A percentile compares a stretch with the other conserved stretches of the same genome.
Evolutionary conservation across 2,888 invertebrate genomes (phyloP).

Genomic region (Amorpha juglandis): DNA sequence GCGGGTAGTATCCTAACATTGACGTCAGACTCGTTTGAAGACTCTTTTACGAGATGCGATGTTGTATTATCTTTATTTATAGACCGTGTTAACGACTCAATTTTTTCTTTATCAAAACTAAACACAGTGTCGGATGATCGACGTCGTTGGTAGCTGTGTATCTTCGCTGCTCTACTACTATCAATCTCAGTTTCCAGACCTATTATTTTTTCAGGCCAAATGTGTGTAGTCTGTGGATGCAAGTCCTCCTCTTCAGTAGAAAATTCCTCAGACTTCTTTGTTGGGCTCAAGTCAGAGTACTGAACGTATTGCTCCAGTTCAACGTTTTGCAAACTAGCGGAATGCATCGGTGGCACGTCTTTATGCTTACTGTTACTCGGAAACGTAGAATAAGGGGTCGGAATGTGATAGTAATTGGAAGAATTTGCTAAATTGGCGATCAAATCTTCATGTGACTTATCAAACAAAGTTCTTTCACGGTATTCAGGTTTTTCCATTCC

Average conservation of each 20-base stretch:
- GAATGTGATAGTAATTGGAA: slow-evolving; percentile 82
- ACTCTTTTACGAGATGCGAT: slow-evolving; percentile 76
- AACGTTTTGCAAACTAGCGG: slow-evolving; percentile 88
- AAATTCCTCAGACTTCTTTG: slow-evolving; percentile 73
- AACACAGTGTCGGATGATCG: slow-evolving; percentile 90
- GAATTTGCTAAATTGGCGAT: slow-evolving; percentile 79
- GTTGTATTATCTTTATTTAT: slow-evolving; percentile 70
- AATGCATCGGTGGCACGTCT: slow-evolving; percentile 85
- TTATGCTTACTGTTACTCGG: slow-evolving; percentile 85
- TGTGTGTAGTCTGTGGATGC: slow-evolving; percentile 75
- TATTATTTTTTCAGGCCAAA: slow-evolving; percentile 83
- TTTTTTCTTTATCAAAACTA: slow-evolving; percentile 90
- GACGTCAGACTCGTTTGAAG: slow-evolving; percentile 81
- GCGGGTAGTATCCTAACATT: slow-evolving; percentile 78
- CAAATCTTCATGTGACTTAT: slow-evolving; percentile 85
- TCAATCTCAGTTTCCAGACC: slow-evolving; percentile 81
- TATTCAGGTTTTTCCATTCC: slow-evolving; percentile 76
- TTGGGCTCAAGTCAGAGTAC: slow-evolving; percentile 66
- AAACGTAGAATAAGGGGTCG: slow-evolving; percentile 86
- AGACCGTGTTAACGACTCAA: slow-evolving; percentile 87
- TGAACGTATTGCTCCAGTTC: slow-evolving; percentile 86
- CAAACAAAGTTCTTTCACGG: slow-evolving; percentile 80
- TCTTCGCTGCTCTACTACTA: slow-evolving; percentile 71
- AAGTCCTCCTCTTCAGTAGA: slow-evolving; percentile 83
- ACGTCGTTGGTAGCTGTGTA: slow-evolving; percentile 83